Evolutionary conservation across 2,113 vertebrate genomes (phyloP), one percentile per base, ranked within the genome.

Genomic region (Hippocampus barbouri): DNA sequence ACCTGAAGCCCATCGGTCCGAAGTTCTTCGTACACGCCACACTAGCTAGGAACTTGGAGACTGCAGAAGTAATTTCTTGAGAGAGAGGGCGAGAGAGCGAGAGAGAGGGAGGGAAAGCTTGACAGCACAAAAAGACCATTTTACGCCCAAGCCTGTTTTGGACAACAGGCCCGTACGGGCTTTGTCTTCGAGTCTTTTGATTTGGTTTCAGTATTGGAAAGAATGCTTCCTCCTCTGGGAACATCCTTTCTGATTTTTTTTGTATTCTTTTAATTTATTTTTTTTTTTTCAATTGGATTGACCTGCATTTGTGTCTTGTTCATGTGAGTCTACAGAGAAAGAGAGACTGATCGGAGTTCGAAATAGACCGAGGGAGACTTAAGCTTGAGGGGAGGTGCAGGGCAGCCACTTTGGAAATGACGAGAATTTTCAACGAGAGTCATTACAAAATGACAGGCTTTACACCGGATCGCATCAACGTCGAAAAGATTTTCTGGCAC

Each of bases 261-360:
- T 16, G 15, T 51, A 18, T 20, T 38, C 5, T 38, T 38, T 30
- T 30, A 2, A 30, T 30, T 30, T 0, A 30, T 30, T 2, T 38
- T 1, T 89, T 86, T 85, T 80, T 90, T 90, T 80, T 88, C 80
- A 82, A 90, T 88, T 79, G 89, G 86, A 89, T 72, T 85, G 78
- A 90, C 79, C 83, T 90, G 86, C 66, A 85, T 86, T 89, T 90
- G 82, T 91, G 90, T 91, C 59, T 23, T 18, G 83, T 91, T 87
- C 71, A 83, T 92, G 88, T 92, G 91, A 90, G 90, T 83, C 89
- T 90, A 90, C 92, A 93, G 92, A 93, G 92, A 93, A 93, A 92
- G 92, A 92, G 89, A 91, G 91, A 92, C 88, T 90, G 83, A 78
- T 79, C 66, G 78, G 80, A 81, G 78, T 64, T 45, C 69, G 18